These are phyloP conservation scores for Astur gentilis DNA, from an alignment of 2,113 vertebrate species.

Conservation along the genomic window DNA sequence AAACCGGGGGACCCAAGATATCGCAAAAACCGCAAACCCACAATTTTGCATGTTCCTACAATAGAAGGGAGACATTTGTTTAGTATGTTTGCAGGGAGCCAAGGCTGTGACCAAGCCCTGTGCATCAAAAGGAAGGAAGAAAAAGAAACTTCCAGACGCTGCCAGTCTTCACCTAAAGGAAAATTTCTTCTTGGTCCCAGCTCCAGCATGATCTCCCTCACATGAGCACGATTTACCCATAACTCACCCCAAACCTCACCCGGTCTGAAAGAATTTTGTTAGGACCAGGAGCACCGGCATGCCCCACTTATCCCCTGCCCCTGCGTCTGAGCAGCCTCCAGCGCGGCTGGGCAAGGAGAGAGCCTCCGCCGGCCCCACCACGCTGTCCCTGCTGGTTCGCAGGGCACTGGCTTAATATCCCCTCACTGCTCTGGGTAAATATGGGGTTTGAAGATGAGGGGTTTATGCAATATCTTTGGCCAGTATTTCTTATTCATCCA, in stretches of 20 bases:
- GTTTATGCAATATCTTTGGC: neutral
- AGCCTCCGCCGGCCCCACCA: neutral
- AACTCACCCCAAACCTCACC: neutral
- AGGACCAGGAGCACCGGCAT: rapidly evolving
- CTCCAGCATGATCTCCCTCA: neutral
- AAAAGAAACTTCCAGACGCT: neutral
- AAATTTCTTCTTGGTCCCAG: neutral
- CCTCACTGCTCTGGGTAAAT: neutral
- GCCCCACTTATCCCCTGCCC: neutral
- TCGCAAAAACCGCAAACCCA: neutral
- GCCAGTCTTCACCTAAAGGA: neutral
- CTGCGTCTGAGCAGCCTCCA: neutral
- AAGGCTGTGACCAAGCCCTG: neutral
- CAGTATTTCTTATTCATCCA: neutral
- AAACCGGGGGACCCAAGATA: neutral
- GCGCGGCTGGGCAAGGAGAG: rapidly evolving
- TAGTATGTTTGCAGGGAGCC: neutral
- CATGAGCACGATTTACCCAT: neutral
- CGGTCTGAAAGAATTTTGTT: neutral
- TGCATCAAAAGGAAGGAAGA: neutral
- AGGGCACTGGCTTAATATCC: neutral
- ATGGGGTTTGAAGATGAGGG: neutral
- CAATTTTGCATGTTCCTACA: neutral
- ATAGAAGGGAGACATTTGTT: neutral
- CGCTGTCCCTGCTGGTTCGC: neutral